A percentile compares a stretch with the other conserved stretches of the same genome.
Conservation (phyloP, 2,113 vertebrate genomes). For the Silurus meridionalis region DNA sequence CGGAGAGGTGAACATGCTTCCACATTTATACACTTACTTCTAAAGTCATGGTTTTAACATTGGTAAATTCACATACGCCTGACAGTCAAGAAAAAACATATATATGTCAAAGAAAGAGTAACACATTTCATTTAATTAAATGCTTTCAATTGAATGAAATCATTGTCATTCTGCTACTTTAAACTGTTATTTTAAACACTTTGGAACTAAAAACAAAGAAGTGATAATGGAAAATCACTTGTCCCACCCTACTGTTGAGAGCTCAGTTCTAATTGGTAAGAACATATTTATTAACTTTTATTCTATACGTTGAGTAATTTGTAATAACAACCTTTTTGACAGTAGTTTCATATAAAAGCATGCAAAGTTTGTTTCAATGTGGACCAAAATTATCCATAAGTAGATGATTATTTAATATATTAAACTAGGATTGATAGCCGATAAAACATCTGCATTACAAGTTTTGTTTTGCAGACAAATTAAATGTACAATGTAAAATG, state of each 20-base stretch:
- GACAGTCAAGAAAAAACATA: background rate
- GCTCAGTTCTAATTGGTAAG: background rate
- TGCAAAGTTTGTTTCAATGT: background rate
- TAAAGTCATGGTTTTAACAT: background rate
- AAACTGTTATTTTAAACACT: background rate
- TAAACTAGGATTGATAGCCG: background rate
- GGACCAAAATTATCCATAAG: background rate
- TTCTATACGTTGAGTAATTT: background rate
- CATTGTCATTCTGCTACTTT: background rate
- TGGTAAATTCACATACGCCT: background rate
- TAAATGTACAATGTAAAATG: background rate
- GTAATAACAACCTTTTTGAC: background rate
- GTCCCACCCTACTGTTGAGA: background rate
- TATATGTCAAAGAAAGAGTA: background rate
- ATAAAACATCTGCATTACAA: background rate
- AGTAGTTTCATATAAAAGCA: background rate
- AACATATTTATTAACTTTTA: background rate
- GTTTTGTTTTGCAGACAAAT: background rate
- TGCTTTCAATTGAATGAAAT: background rate
- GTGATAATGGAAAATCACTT: background rate
- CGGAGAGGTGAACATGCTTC: conserved; percentile 77
- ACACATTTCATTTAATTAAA: background rate
- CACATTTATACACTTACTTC: background rate
- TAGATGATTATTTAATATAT: background rate
- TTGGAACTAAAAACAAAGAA: background rate